These are phyloP conservation scores for Glaucomys volans DNA, from an alignment of 2,113 vertebrate genomes.

Conservation along the genomic window DNA sequence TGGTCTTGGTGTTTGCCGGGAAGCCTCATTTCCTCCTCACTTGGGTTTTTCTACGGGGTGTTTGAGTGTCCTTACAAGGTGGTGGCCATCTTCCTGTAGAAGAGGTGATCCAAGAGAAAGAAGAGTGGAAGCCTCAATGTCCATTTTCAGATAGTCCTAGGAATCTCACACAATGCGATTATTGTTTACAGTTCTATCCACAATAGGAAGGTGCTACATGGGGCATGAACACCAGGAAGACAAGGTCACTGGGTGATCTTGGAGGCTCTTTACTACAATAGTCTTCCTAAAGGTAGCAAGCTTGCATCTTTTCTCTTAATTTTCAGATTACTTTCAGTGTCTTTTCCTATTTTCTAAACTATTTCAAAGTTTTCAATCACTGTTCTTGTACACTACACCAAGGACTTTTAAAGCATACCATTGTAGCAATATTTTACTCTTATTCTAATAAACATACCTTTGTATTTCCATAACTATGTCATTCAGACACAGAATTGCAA, in stretches of 20 bases:
- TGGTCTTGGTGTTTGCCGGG: background rate
- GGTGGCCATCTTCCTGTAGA: background rate
- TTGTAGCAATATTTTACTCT: background rate
- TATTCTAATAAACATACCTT: background rate
- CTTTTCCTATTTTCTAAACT: background rate
- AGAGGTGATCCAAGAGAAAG: background rate
- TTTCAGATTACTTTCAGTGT: background rate
- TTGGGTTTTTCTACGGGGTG: background rate
- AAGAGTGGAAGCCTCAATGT: background rate
- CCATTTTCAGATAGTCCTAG: background rate
- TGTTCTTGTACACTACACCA: background rate
- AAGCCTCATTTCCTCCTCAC: background rate
- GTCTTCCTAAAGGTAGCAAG: background rate
- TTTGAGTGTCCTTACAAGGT: background rate
- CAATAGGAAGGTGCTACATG: background rate
- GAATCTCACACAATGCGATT: background rate
- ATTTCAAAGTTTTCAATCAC: slow-evolving; percentile 23
- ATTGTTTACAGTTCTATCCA: background rate
- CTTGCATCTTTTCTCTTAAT: background rate
- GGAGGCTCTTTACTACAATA: background rate
- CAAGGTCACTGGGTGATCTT: rapidly evolving
- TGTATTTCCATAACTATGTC: background rate
- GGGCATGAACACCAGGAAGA: background rate
- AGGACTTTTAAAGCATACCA: background rate
- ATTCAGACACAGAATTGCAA: background rate